Base-by-base conservation (phyloP, 2,113 vertebrate genomes). In the Erpornis zantholeuca region DNA sequence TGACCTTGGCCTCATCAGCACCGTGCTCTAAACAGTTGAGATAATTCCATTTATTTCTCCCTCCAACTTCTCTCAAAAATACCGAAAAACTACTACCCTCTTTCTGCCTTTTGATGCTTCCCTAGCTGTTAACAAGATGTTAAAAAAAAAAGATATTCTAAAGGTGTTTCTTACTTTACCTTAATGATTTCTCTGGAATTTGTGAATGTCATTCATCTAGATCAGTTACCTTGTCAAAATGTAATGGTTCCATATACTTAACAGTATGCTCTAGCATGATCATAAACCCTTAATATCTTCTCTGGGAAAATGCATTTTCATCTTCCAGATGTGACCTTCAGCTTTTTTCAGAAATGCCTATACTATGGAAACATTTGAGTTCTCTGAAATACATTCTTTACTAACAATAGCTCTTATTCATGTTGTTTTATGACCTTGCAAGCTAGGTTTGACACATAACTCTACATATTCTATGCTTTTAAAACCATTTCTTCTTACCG, bases 231-330 rank as follows among this genome's bases (percentile, higher is more conserved):
- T 92, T 97, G 92, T 97, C 96, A 94, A 87, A 84, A 47, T 61
- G 35, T 90, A 96, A 96, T 95, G 56, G 56, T 89, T 94, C 60
- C 65, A 88, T 72, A 94, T 80, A 86, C 88, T 96, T 97, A 97
- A 96, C 63, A 83, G 71, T 94, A 76, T 93, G 80, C 65, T 96
- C 60, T 75, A 85, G 88, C 75, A 90, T 93, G 96, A 96, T 92
- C 90, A 92, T 93, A 97, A 97, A 92, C 57, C 56, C 85, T 94
- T 94, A 96, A 77, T 95, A 88, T 86, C 59, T 93, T 97, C 94
- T 87, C 15, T 60, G 91, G 86, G 86, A 95, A 85, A 96, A 97
- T 94, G 88, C 52, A 90, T 93, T 96, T 66, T 90, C 33, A 10
- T 90, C 50, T 93, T 92, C 73, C 82, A 92, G 77, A 91, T 95